A percentile compares a stretch with the other conserved stretches of the same genome.
phyloP scores from a whole-genome alignment of 2,888 invertebrate species.

The Lutraria lutraria region DNA sequence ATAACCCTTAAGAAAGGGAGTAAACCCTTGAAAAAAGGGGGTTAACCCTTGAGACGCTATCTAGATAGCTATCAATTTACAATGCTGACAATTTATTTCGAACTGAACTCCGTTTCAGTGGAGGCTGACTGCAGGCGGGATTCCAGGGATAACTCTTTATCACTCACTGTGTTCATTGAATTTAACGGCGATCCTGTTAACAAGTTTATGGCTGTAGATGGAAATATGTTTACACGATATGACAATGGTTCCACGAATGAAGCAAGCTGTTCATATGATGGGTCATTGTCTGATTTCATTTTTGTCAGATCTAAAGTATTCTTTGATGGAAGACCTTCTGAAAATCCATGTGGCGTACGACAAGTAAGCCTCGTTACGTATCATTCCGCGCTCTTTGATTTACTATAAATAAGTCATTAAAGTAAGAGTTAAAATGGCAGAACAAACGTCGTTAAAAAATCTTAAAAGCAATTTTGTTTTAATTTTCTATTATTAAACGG shows the following conservation, averaged over 20 bases:
- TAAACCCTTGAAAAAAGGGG: too few species aligned
- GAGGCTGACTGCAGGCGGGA: background rate
- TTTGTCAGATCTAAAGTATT: constrained; percentile 10
- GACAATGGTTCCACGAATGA: constrained; percentile 17
- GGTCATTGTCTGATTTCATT: background rate
- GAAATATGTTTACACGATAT: background rate
- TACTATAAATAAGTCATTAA: too few species aligned
- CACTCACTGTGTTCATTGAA: background rate
- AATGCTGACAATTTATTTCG: too few species aligned
- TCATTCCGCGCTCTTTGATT: too few species aligned
- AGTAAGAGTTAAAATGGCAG: too few species aligned
- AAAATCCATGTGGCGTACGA: constrained; percentile 22
- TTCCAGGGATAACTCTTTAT: background rate
- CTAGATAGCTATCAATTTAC: too few species aligned
- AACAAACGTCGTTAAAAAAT: too few species aligned
- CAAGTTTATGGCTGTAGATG: constrained; percentile 25
- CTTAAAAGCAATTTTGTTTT: too few species aligned
- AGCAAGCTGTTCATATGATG: background rate
- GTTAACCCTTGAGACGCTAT: too few species aligned
- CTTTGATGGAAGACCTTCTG: background rate
- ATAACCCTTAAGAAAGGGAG: too few species aligned
- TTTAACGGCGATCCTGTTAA: constrained; percentile 34
- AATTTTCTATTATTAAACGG: too few species aligned
- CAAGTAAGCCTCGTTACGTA: background rate
- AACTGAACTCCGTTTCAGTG: background rate